Evolutionary conservation across 92 coral and sea anemone species (phyloP).

Genomic region (Virgularia gustaviana): DNA sequence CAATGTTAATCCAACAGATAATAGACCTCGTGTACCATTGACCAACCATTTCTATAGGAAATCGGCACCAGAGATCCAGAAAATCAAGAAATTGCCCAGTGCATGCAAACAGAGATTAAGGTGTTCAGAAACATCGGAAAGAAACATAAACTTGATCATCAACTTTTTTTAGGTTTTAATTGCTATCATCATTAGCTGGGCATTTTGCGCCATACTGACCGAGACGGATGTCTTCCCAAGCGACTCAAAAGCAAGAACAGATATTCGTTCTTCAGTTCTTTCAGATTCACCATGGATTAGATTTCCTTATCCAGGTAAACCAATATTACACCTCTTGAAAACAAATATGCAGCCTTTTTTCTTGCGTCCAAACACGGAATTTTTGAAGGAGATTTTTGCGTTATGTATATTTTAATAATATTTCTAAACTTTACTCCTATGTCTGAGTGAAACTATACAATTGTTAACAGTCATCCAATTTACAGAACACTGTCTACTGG

Average conservation of each 20-base stretch:
- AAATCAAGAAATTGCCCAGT: no score
- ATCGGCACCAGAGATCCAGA: no score
- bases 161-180: slow-evolving; percentile 50
- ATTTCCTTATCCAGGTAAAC: slow-evolving; percentile 19
- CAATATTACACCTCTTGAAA: not conserved
- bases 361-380: not conserved
- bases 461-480: no score
- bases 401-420: not conserved
- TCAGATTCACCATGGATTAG: slow-evolving; percentile 34
- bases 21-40: no score
- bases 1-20: no score
- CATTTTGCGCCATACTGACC: slow-evolving; percentile 66
- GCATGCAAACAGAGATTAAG: not conserved
- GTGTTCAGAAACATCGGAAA: not conserved
- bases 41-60: no score
- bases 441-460: no score
- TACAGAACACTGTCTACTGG: no score
- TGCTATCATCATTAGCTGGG: slow-evolving; percentile 63
- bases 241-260: slow-evolving; percentile 70
- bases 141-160: not conserved
- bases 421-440: no score
- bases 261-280: slow-evolving; percentile 60
- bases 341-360: not conserved
- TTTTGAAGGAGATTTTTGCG: not conserved
- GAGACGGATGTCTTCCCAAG: slow-evolving; percentile 70